A percentile compares a stretch with the other conserved stretches of the same genome.
phyloP scores from a whole-genome alignment of 2,888 invertebrate genomes.

The Drosophila imparisetae region DNA sequence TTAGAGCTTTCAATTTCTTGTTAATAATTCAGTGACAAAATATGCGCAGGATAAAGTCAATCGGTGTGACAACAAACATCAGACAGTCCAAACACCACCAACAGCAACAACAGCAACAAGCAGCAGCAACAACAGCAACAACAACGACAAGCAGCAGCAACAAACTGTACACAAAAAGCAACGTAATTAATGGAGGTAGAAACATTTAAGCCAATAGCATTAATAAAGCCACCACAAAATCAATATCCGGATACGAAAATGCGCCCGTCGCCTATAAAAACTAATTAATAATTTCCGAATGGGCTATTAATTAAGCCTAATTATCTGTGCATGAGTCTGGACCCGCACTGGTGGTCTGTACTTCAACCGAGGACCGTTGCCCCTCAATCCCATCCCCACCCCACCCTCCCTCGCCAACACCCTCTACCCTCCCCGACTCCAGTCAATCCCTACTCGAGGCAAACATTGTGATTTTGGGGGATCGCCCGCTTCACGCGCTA shows the following conservation, averaged over 20 bases:
- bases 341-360: slow-evolving; percentile 66
- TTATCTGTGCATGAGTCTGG: slow-evolving; percentile 83
- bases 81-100: slow-evolving; percentile 43
- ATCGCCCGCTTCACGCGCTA: slow-evolving; percentile 2
- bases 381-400: neutral
- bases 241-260: slow-evolving; percentile 85
- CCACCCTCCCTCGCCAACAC: neutral
- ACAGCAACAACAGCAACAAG: slow-evolving; percentile 31
- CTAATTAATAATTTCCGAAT: slow-evolving; percentile 85
- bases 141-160: slow-evolving; percentile 22
- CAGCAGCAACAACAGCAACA: slow-evolving; percentile 31
- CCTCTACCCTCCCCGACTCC: neutral
- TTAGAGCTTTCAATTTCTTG: slow-evolving; percentile 57
- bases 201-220: slow-evolving; percentile 85
- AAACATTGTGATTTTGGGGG: slow-evolving; percentile 33
- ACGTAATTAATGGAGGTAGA: slow-evolving; percentile 83
- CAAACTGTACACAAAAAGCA: slow-evolving; percentile 77
- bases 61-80: slow-evolving; percentile 72
- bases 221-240: slow-evolving; percentile 85
- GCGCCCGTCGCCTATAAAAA: slow-evolving; percentile 84
- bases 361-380: slow-evolving; percentile 43
- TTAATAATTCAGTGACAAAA: slow-evolving; percentile 76
- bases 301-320: slow-evolving; percentile 85
- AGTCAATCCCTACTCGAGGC: neutral
- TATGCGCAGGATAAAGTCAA: slow-evolving; percentile 77